Base-by-base conservation (phyloP, 2,888 invertebrate species). In the Xylota segnis region DNA sequence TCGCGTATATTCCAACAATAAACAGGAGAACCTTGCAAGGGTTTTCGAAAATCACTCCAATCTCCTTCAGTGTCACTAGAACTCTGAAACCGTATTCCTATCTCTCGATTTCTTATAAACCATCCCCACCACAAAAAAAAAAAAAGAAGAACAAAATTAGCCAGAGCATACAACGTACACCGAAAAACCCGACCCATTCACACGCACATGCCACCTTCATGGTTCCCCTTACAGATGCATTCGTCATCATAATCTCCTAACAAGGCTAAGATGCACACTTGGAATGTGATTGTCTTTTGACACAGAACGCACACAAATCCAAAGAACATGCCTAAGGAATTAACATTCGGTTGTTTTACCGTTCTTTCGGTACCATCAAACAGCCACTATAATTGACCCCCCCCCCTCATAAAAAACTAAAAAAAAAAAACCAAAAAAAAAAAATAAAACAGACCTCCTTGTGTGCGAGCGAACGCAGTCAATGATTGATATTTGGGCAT, bases 351-450 rank as follows among this genome's bases (percentile, higher is more conserved):
- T 58, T 23, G 37, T 77, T 86, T 86, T 86, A 82, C 81, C 66
- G 76, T 81, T 82, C 50, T 52, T 72, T 82, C 86, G 86, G 86
- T 77, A n/a, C 34, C 40, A 86, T 86, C 86, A 86, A 86, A 84
- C 65, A 34, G 34, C 40, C 56, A 43, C 66, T 76, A 66, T 71
- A 78, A 78, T 70, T 70, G 16, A n/a, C 56, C 45, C 40, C 37
- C 47, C 47, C 61, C 3, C 12, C 18, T 16, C 43, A 43, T 50
- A 40, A 72, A 77, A 83, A n/a, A n/a, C n/a, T n/a, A n/a, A n/a
- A 66, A 23, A 23, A 23, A 23, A 23, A 23, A 23, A 23, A 23
- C 23, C 3, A 23, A 23, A 47, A 23, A 23, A 47, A 23, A 23
- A 43, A 12, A 56, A 10, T 32, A 18, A 32, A 52, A 23, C n/a